A percentile compares a stretch with the other conserved stretches of the same genome.
Conservation (phyloP, 2,888 invertebrate genomes). For the Tipula helvola region DNA sequence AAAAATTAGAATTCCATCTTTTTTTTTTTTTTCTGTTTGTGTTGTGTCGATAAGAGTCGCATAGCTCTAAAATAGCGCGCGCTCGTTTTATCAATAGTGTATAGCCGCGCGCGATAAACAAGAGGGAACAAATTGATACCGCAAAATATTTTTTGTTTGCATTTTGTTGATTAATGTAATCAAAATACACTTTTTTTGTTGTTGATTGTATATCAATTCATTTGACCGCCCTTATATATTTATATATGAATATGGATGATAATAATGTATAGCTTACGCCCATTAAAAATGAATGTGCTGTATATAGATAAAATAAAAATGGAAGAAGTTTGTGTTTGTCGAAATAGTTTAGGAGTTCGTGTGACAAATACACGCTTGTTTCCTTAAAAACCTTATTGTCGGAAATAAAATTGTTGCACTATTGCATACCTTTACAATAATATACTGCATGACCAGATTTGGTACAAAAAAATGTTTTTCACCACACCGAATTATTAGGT, state of each 20-base stretch:
- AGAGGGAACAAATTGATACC: background rate
- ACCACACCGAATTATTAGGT: too few species aligned
- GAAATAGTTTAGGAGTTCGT: background rate
- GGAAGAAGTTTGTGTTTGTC: background rate
- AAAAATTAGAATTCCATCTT: background rate
- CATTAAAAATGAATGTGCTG: background rate
- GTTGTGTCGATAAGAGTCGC: background rate
- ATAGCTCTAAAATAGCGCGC: background rate
- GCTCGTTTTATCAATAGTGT: background rate
- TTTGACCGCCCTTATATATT: background rate
- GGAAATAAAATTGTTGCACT: too few species aligned
- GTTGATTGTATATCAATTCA: background rate
- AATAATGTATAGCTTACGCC: background rate
- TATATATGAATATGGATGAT: background rate
- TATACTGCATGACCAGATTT: too few species aligned
- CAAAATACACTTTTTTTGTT: background rate
- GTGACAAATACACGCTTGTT: too few species aligned
- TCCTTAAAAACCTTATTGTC: too few species aligned
- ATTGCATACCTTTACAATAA: too few species aligned
- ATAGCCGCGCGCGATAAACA: background rate
- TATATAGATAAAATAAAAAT: background rate
- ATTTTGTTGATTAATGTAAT: background rate
- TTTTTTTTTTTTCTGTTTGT: background rate
- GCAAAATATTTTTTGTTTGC: background rate
- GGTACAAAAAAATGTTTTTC: too few species aligned